Conservation (phyloP, 2,113 vertebrate genomes). For the Tympanuchus pallidicinctus region DNA sequence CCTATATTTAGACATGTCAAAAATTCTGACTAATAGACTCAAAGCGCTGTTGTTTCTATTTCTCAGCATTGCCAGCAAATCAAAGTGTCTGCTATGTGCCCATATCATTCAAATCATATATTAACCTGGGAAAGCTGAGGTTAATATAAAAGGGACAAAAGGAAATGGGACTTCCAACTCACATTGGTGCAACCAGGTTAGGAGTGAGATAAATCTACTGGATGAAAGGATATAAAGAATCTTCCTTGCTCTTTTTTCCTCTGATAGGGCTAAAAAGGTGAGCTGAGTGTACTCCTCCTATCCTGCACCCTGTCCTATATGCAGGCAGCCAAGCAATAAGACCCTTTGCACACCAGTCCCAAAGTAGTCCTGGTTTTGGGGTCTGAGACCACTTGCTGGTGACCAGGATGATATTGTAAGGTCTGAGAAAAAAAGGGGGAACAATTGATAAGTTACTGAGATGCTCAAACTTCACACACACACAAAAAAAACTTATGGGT, state of each 20-base stretch:
- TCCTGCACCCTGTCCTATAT: too few species aligned
- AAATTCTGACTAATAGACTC: background rate
- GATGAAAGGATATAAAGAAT: background rate
- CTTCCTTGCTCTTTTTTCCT: background rate
- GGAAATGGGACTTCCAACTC: background rate
- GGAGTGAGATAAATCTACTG: background rate
- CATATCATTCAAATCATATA: background rate
- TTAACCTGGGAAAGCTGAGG: background rate
- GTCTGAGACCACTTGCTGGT: accelerated
- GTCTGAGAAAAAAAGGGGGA: background rate
- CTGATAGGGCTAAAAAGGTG: background rate
- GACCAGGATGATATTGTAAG: background rate
- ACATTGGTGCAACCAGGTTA: background rate
- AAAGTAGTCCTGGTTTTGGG: accelerated
- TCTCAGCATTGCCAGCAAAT: background rate
- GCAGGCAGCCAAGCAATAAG: background rate
- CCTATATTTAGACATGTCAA: conserved; percentile 16
- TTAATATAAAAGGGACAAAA: background rate
- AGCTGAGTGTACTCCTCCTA: background rate
- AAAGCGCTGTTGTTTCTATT: conserved; percentile 3
- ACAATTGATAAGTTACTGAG: background rate
- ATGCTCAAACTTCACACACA: background rate
- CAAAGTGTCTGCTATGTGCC: background rate
- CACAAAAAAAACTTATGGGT: background rate
- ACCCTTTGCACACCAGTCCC: accelerated